These are phyloP conservation scores for Scolopax rusticola DNA, from an alignment of 2,797 vertebrate species.

Conservation along the genomic window DNA sequence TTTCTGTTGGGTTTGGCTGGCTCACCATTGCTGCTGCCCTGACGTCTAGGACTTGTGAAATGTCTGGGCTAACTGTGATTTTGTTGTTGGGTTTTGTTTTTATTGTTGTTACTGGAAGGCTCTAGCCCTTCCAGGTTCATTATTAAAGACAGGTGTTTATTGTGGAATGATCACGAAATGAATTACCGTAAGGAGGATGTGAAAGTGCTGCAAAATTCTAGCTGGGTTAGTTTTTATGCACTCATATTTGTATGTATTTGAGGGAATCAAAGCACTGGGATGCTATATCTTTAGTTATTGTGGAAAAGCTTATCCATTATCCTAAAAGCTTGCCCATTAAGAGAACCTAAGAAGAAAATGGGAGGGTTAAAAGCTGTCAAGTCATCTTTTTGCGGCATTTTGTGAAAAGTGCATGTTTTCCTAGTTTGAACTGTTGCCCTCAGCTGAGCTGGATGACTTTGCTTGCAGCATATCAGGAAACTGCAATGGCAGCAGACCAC, in stretches of 20 bases:
- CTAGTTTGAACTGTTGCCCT: not conserved
- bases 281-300: not conserved
- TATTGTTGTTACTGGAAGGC: not conserved
- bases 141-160: not conserved
- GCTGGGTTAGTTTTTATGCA: not conserved
- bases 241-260: not conserved
- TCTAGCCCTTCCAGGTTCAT: not conserved
- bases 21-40: not conserved
- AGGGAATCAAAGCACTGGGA: not conserved
- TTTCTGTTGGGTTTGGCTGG: conserved; percentile 23
- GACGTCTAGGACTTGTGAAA: not conserved
- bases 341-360: not conserved
- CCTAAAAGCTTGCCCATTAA: not conserved
- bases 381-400: not conserved
- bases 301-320: not conserved
- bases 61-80: not conserved
- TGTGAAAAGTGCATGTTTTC: not conserved
- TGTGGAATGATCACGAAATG: not conserved
- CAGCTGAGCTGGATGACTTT: not conserved
- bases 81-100: not conserved
- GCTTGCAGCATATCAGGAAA: not conserved
- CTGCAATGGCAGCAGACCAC: not conserved
- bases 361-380: not conserved
- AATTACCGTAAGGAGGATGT: rapidly evolving
- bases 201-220: not conserved